Base-by-base conservation (phyloP, 2,888 invertebrate species). In the Eilema griseolum region DNA sequence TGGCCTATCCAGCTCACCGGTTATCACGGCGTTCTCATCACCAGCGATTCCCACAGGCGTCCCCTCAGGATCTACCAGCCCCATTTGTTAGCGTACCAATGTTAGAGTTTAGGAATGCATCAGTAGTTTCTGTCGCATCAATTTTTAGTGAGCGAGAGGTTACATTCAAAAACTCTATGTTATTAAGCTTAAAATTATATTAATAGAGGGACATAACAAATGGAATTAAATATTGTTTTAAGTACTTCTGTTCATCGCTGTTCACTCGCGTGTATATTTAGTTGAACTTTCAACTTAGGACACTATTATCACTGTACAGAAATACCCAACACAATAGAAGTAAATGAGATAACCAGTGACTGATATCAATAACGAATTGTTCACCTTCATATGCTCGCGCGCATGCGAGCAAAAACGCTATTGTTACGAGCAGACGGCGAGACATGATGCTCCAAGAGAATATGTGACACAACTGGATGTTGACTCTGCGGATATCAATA, bases 1-100 rank as follows among this genome's bases (percentile, higher is more conserved):
- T 37, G 97, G 97, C 37, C 96, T 95, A 79, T 97, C 97, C 80
- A 98, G 92, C 74, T 97, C 96, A 28, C 97, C 98, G 62, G 97
- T 96, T 77, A 97, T 95, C 71, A 96, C 95, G 24, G 96, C 93
- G 85, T 96, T 96, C 78, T 95, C 95, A 67, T 97, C 96, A 72
- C 97, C 97, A 79, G 97, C 95, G 79, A 98, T 97, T 74, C 96
- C 96, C 37, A 96, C 97, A 46, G 96, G 89, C 72, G 91, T 90
- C 70, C 89, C 90, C 89, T 90, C 96, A 76, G 96, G 96, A 92
- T 96, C 97, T 97, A 80, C 59, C 66, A 41, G 59, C 23, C 66
- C 66, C 85, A 75, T 61, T 76, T 79, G 85, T 87, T 87, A 87
- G 88, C 71, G 68, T 46, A 74, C 77, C 72, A 71, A 75, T 75